Base-by-base conservation (phyloP, 1,140 invertebrate species). In the Sarcophaga peregrina region DNA sequence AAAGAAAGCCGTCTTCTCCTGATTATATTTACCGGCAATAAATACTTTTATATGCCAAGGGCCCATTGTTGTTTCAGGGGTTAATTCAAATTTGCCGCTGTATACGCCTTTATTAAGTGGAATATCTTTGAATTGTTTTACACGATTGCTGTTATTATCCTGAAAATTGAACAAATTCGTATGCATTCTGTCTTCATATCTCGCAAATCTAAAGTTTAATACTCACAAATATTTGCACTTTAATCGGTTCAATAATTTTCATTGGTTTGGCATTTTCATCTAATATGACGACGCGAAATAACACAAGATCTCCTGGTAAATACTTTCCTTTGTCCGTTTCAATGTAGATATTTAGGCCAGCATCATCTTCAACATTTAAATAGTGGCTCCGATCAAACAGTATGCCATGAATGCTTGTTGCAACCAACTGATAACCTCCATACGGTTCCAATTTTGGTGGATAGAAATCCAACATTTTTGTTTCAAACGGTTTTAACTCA, bases 321-420 rank as follows among this genome's bases (percentile, higher is more conserved):
- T 98, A 98, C 81, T 98, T 95, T 2, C 95, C 94, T 90, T 97
- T 96, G 90, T 98, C 97, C 0, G 97, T 98, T 90, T 98, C 97
- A 83, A 98, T 94, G 47, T 82, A 72, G 8, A 68, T 82, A 46
- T 72, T 82, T 73, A 47, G 58, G 15, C 6, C 54, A 8, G 48
- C 46, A 0, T 73, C 72, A 10, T 5, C 5, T 13, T 46, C 58
- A 15, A 46, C 68, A 17, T 82, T 58, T 0, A 82, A 17, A 4
- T 15, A n/a, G 8, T 37, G 68, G 15, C 58, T 82, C 8, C 72
- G 46, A 15, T 82, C 47, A 20, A 72, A 82, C 10, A 62, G 15
- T n/a, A 82, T 48, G 6, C 81, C 81, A 2, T 58, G 11, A n/a
- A 82, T 15, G 9, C 81, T 62, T 47, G 68, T 62, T 1, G 58